A percentile compares a stretch with the other conserved stretches of the same genome.
Evolutionary conservation across 1,140 invertebrate genomes (phyloP).

Genomic region (Cecropterus lyciades): DNA sequence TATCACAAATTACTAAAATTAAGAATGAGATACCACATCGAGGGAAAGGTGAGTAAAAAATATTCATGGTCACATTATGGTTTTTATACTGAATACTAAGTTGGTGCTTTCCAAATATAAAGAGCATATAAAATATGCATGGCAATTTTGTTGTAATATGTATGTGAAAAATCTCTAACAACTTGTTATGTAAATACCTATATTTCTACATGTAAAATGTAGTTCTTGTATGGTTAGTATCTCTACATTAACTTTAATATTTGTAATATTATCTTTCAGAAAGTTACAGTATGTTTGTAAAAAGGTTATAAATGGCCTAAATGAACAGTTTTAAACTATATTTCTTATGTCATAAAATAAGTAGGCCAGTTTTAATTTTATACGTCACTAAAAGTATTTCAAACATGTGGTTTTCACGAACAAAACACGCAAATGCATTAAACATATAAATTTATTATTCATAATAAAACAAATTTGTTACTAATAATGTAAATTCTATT

Average conservation of each 20-base stretch:
- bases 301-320: constrained; percentile 10
- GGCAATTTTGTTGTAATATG: constrained; percentile 24
- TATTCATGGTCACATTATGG: no score
- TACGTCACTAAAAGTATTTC: no score
- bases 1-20: no score
- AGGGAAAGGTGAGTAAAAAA: no score
- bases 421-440: no score
- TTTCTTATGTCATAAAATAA: background rate
- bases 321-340: constrained; percentile 2
- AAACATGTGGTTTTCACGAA: no score
- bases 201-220: constrained; percentile 11
- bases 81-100: constrained; percentile 11
- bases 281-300: background rate
- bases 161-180: background rate
- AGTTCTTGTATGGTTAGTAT: background rate
- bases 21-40: no score
- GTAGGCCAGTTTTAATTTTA: constrained; percentile 12
- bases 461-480: constrained; percentile 5
- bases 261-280: background rate
- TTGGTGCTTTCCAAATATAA: constrained; percentile 37
- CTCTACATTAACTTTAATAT: background rate
- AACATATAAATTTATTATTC: no score
- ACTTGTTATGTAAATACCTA: background rate
- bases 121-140: constrained; percentile 49
- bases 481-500: constrained; percentile 20